Conservation (phyloP, 2,797 vertebrate species). For the Alosa sapidissima region DNA sequence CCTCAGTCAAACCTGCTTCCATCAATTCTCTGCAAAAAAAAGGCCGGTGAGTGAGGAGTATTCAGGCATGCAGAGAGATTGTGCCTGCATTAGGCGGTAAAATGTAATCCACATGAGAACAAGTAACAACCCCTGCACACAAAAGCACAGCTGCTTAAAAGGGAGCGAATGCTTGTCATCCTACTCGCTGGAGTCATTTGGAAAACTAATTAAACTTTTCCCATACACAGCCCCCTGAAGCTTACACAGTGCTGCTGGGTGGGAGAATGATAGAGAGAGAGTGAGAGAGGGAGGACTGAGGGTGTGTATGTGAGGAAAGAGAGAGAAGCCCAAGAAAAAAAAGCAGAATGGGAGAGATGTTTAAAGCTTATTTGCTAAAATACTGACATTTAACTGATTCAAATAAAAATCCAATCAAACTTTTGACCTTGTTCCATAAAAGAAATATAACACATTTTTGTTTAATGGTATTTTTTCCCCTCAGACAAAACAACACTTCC, state of each 20-base stretch:
- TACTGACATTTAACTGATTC: slow-evolving; percentile 51
- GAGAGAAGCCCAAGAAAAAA: background rate
- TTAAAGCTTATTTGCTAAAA: slow-evolving; percentile 52
- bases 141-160: slow-evolving; percentile 38
- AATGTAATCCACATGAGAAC: slow-evolving; percentile 29
- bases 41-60: background rate
- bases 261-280: slow-evolving; percentile 24
- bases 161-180: slow-evolving; percentile 48
- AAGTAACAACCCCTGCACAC: slow-evolving; percentile 25
- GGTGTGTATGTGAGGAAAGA: slow-evolving; percentile 11
- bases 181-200: slow-evolving; percentile 58
- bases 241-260: slow-evolving; percentile 39
- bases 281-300: background rate
- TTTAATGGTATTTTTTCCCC: slow-evolving; percentile 33
- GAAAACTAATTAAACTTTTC: slow-evolving; percentile 67
- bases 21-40: slow-evolving; percentile 16
- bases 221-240: slow-evolving; percentile 52
- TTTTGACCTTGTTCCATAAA: slow-evolving; percentile 53
- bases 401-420: slow-evolving; percentile 39
- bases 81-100: slow-evolving; percentile 1
- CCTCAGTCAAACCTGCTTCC: background rate
- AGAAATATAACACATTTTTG: slow-evolving; percentile 30
- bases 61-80: slow-evolving; percentile 2
- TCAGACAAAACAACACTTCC: slow-evolving; percentile 26
- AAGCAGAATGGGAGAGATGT: slow-evolving; percentile 1